Conservation (phyloP, 2,888 invertebrate genomes). For the Sussaba pulchella region DNA sequence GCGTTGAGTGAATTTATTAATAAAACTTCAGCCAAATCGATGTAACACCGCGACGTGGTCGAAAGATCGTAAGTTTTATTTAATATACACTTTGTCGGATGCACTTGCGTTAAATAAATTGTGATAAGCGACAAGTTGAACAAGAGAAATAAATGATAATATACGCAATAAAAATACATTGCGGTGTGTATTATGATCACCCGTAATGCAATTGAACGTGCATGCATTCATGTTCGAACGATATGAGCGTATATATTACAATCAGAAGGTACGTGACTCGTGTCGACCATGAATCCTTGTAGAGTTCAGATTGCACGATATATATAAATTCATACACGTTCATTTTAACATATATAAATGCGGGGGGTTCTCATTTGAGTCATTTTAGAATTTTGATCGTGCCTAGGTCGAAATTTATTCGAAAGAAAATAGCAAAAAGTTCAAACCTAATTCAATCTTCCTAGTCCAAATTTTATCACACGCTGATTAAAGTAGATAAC, state of each 20-base stretch:
- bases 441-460: too few species aligned
- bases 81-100: not conserved
- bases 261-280: slow-evolving; percentile 45
- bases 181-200: slow-evolving; percentile 20
- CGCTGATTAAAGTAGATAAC: too few species aligned
- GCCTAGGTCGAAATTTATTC: too few species aligned
- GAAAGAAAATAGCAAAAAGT: too few species aligned
- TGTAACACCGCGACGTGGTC: not conserved
- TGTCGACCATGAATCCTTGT: slow-evolving; percentile 44
- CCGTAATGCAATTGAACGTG: slow-evolving; percentile 21
- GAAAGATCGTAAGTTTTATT: not conserved
- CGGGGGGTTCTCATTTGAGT: too few species aligned
- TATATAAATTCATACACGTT: not conserved
- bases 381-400: too few species aligned
- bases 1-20: not conserved
- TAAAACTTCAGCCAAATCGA: not conserved
- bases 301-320: slow-evolving; percentile 29
- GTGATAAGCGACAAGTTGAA: slow-evolving; percentile 3
- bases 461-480: too few species aligned
- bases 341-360: not conserved
- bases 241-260: slow-evolving; percentile 11
- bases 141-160: slow-evolving; percentile 5
- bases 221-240: slow-evolving; percentile 25
- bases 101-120: not conserved
- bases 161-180: not conserved